Base-by-base conservation (phyloP, 1,140 invertebrate species). In the Bombus waltoni region DNA sequence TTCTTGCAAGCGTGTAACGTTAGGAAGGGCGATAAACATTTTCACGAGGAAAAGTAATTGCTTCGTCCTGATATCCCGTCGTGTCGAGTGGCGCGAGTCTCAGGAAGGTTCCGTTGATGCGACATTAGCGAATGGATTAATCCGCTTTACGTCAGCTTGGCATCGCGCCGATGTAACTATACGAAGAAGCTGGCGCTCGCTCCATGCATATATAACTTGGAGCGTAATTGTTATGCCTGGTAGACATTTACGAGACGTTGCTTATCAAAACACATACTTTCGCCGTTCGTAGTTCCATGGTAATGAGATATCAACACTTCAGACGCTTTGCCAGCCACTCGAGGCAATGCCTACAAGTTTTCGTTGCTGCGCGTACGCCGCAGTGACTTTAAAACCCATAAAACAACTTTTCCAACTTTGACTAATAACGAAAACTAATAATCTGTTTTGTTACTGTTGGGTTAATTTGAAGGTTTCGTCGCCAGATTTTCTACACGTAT, bases 71-170 rank as follows among this genome's bases (percentile, higher is more conserved):
- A 57, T 81, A 71, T 62, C 10, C 32, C 32, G 35, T 71, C 74
- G 42, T 28, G 38, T 70, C 44, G 53, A 76, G 62, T 62, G 71
- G 18, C 44, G 40, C 38, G 47, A 85, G 76, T 71, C 59, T 47
- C 59, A 44, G 22, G 71, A 83, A 53, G 75, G 15, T 76, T 85
- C 15, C 53, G 66, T 71, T 71, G 83, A 85, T 57, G 68, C 53
- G 40, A 80, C 66, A 85, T 85, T 85, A 85, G 83, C 65, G 68
- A 80, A 85, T 85, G 68, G 40, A 57, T 73, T 86, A 86, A 86
- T 85, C 83, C 77, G 78, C 71, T 86, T 86, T 81, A 75, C 42
- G 44, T 81, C 35, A 75, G 42, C 53, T 47, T 79, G 47, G 32
- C 74, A 84, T 68, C 47, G 62, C 40, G 44, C 25, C 81, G 80